Evolutionary conservation across 2,113 vertebrate species (phyloP).

Genomic region (Serranochromis macrocephalus): DNA sequence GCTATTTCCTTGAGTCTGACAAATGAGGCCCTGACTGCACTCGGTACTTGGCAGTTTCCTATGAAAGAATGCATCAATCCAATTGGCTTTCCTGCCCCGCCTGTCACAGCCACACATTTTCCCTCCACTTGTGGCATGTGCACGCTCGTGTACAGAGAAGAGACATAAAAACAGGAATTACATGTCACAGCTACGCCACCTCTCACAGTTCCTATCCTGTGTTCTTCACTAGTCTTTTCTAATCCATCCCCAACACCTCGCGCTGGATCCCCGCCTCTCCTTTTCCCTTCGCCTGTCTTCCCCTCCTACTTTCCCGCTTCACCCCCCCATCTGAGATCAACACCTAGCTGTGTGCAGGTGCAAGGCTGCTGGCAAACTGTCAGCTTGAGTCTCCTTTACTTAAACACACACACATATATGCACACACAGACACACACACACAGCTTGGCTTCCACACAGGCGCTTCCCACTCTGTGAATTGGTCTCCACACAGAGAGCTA

Average conservation of each 20-base stretch:
- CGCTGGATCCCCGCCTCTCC: constrained; percentile 16
- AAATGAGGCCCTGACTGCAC: constrained; percentile 57
- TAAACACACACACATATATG: constrained; percentile 21
- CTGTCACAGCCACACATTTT: constrained; percentile 17
- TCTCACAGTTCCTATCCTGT: neutral
- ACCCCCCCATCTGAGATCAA: constrained; percentile 36
- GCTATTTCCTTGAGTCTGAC: constrained; percentile 57
- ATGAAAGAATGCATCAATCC: constrained; percentile 62
- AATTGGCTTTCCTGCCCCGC: constrained; percentile 36
- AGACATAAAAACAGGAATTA: constrained; percentile 29
- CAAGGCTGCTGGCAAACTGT: constrained; percentile 66
- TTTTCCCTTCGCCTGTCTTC: constrained; percentile 1
- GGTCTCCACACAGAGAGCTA: constrained; percentile 42
- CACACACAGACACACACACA: neutral
- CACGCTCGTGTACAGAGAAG: neutral
- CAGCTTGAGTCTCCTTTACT: constrained; percentile 60
- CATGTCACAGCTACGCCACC: constrained; percentile 16
- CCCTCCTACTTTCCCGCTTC: neutral
- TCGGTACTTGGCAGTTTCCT: constrained; percentile 42
- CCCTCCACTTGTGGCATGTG: neutral
- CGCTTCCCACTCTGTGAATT: constrained; percentile 30
- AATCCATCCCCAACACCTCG: constrained; percentile 29
- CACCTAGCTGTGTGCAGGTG: constrained; percentile 67
- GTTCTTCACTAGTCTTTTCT: constrained; percentile 19
- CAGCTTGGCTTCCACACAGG: constrained; percentile 36